These are phyloP conservation scores for Choloepus hoffmanni DNA, from an alignment of 2,113 vertebrate species.

Conservation along the genomic window DNA sequence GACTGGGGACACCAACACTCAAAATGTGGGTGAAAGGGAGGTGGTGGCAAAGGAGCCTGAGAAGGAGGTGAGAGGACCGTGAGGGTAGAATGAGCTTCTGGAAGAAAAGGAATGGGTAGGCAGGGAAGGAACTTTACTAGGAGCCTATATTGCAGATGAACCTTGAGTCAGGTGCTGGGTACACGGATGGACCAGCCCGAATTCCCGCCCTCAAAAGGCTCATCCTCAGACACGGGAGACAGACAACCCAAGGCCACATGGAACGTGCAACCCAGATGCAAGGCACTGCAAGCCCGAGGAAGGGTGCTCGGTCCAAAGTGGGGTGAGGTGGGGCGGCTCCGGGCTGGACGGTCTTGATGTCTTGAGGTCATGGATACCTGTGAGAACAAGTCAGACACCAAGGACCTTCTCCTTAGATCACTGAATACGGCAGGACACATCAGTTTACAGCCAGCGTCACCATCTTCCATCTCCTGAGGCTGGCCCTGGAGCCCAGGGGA, in stretches of 20 bases:
- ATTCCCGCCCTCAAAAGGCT: background rate
- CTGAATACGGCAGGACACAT: rapidly evolving
- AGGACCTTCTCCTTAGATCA: background rate
- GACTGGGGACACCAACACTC: rapidly evolving
- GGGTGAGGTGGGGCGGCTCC: too few relatives aligned
- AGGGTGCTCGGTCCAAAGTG: background rate
- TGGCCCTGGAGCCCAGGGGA: background rate
- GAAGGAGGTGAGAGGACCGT: background rate
- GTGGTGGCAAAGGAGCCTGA: background rate
- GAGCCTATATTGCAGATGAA: background rate
- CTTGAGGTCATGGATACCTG: background rate
- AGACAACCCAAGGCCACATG: rapidly evolving
- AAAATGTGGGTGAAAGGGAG: background rate
- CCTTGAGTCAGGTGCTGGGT: background rate
- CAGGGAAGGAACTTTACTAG: background rate
- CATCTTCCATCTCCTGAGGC: rapidly evolving
- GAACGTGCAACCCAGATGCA: background rate
- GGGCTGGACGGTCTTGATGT: background rate
- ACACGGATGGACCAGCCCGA: rapidly evolving
- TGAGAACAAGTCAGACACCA: background rate
- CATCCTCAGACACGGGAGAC: too few relatives aligned
- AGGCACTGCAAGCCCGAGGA: background rate
- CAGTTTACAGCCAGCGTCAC: background rate
- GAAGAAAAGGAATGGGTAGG: background rate
- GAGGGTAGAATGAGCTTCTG: background rate